Percentiles rank a stretch among this genome's conserved stretches.
phyloP scores from a whole-genome alignment of 30 jellyfish, hydroid and myxozoan species.

The Catostylus mosaicus region DNA sequence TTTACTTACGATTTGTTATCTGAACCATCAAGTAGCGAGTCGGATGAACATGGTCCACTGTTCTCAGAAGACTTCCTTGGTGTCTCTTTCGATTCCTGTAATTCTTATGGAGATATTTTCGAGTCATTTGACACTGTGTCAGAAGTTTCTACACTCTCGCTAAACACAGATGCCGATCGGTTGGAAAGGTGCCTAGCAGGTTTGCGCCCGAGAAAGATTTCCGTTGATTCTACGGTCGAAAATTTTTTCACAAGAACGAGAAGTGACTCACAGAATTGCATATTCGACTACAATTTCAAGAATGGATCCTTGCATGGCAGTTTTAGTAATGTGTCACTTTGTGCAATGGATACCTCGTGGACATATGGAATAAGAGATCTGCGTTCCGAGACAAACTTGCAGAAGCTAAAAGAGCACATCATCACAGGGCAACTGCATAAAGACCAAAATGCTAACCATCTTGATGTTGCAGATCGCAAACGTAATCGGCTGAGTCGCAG shows the following conservation, averaged over 20 bases:
- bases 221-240: slow-evolving; percentile 19
- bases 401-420: slow-evolving; percentile 53
- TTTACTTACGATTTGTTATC: slow-evolving; percentile 30
- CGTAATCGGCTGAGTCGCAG: slow-evolving; percentile 26
- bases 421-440: slow-evolving; percentile 50
- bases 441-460: slow-evolving; percentile 20
- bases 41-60: slow-evolving; percentile 5
- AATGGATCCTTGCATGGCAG: slow-evolving; percentile 62
- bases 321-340: slow-evolving; percentile 56
- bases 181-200: slow-evolving; percentile 49
- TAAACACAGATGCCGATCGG: slow-evolving; percentile 44
- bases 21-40: slow-evolving; percentile 8
- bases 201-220: slow-evolving; percentile 18
- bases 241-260: background rate
- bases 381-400: slow-evolving; percentile 57
- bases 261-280: slow-evolving; percentile 4
- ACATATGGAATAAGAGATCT: slow-evolving; percentile 49
- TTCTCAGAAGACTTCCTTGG: slow-evolving; percentile 56
- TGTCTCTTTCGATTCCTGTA: slow-evolving; percentile 50
- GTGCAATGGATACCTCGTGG: slow-evolving; percentile 40
- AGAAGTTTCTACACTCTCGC: slow-evolving; percentile 37
- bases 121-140: slow-evolving; percentile 71
- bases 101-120: slow-evolving; percentile 42
- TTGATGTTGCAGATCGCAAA: background rate
- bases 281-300: slow-evolving; percentile 8